These are phyloP conservation scores for Harpagifer antarcticus DNA, from an alignment of 2,797 vertebrate genomes.

Conservation along the genomic window DNA sequence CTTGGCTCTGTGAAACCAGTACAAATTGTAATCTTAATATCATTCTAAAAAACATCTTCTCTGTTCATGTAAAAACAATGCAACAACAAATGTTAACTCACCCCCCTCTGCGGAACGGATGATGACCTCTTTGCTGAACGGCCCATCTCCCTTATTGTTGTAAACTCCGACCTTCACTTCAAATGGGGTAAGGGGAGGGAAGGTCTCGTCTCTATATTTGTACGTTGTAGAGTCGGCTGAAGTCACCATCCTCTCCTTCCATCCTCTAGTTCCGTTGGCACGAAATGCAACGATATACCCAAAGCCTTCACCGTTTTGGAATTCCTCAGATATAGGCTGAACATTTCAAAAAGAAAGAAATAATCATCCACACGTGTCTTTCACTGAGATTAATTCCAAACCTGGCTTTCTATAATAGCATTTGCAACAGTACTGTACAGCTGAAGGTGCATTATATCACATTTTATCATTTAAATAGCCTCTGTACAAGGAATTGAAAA, in stretches of 20 bases:
- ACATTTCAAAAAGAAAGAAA: background rate
- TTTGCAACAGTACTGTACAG: background rate
- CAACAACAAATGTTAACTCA: conserved; percentile 70
- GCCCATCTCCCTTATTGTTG: conserved; percentile 98
- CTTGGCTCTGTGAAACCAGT: conserved; percentile 90
- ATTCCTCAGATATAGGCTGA: conserved; percentile 97
- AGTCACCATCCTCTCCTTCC: conserved; percentile 99
- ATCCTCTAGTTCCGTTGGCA: conserved; percentile 94
- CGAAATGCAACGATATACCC: conserved; percentile 98
- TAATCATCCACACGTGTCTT: background rate
- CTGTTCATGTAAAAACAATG: background rate
- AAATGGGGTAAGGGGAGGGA: conserved; percentile 96
- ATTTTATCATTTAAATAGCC: conserved; percentile 49
- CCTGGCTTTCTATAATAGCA: background rate
- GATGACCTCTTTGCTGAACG: conserved; percentile 93
- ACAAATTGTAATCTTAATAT: background rate
- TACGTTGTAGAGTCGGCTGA: conserved; percentile 95
- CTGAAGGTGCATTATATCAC: conserved; percentile 43
- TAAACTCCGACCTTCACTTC: conserved; percentile 98
- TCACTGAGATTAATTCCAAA: conserved; percentile 13
- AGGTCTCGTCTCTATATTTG: conserved; percentile 97
- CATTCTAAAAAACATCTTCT: background rate
- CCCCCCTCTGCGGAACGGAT: conserved; percentile 97
- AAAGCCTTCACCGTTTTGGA: conserved; percentile 97
- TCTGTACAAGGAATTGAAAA: conserved; percentile 25